phyloP scores from a whole-genome alignment of 2,113 vertebrate species.

The Lasiurus borealis region DNA sequence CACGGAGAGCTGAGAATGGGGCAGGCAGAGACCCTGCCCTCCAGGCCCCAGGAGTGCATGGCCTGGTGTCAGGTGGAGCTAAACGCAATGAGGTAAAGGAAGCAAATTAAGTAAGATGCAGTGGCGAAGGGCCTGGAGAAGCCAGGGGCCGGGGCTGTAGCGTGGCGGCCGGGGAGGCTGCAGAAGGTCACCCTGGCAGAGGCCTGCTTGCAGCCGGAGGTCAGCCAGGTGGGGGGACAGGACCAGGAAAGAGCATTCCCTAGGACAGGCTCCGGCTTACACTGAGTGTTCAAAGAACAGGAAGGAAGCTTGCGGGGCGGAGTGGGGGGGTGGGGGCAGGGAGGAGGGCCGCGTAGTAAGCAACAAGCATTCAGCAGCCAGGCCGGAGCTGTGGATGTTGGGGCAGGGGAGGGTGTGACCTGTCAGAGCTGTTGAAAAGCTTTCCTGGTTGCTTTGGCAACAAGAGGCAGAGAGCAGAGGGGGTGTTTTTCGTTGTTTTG shows the following conservation, averaged over 20 bases:
- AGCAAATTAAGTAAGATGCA: too few relatives aligned
- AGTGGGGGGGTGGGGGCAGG: background rate
- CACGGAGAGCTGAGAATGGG: background rate
- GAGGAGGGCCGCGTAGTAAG: background rate
- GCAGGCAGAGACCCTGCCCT: background rate
- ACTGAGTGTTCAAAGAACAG: background rate
- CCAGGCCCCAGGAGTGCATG: accelerated
- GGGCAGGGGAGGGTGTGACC: too few relatives aligned
- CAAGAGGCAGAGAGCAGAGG: background rate
- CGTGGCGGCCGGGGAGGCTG: background rate
- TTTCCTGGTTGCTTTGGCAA: background rate
- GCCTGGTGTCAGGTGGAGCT: background rate
- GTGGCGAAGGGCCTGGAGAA: accelerated
- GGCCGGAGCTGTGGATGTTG: background rate
- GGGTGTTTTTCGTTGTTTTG: background rate
- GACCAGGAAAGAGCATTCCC: too few relatives aligned
- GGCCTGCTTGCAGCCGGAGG: too few relatives aligned
- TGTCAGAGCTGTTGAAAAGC: background rate
- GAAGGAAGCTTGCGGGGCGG: background rate
- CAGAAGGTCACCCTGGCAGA: too few relatives aligned
- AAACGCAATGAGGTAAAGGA: background rate
- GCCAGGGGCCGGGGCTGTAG: too few relatives aligned
- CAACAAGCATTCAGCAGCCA: background rate
- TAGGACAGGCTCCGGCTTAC: too few relatives aligned
- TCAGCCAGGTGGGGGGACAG: too few relatives aligned